Evolutionary conservation across 1,140 invertebrate species (phyloP), one percentile per base, ranked within the genome.

Genomic region (Drosophila ohnishii): DNA sequence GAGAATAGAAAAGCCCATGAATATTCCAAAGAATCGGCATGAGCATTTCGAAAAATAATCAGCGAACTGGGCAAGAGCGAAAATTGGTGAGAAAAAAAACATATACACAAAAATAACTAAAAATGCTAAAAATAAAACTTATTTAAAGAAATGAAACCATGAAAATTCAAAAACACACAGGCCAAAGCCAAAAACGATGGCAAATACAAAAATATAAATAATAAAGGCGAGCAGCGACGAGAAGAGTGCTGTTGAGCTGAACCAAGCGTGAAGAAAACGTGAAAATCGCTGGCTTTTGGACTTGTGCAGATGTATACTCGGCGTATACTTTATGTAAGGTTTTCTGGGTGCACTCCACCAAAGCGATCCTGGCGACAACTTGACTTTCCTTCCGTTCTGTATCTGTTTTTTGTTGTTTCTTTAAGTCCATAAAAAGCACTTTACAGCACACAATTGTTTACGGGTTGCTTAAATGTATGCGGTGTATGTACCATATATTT

Each of bases 71-170:
- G 61, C 56, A 59, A 64, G 42, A 53, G 65, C 57, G 67, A 83
- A 69, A 57, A 61, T 55, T 81, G 70, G 83, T 78, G 75, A 69
- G 71, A 44, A 62, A 59, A 73, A 85, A 84, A 76, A 81, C 81
- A 79, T 67, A 87, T 65, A 83, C 80, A 87, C 83, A 84, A 88
- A 87, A 87, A 87, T 87, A 87, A 87, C 83, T 87, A 74, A 87
- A 87, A 74, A 71, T 71, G 57, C 83, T 87, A 87, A 88, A 87
- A 88, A 87, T 87, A 87, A 88, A 87, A 87, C 80, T 87, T 88
- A 87, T 87, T 87, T 87, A 87, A 87, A 87, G 83, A 87, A 87
- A 87, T 87, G 83, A 87, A 87, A 87, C 83, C 83, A 87, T 87
- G 83, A 87, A 86, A 86, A 70, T 66, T 83, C 73, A 87, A 88